phyloP scores from a whole-genome alignment of 2,797 vertebrate species.

The Pseudochromis fuscus region DNA sequence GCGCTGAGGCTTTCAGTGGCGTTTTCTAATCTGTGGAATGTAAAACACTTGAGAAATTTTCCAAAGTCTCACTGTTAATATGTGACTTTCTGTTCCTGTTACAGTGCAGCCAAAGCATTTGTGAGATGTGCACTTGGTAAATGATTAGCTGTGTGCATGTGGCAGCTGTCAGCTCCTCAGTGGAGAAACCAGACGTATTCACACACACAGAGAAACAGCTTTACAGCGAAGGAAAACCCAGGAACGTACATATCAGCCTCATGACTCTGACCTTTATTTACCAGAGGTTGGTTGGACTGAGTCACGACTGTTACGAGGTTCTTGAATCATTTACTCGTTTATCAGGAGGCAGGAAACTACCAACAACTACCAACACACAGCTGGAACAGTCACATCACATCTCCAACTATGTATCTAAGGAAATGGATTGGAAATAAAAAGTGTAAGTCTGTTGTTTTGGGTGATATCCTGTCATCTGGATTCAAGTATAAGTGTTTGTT shows the following conservation, averaged over 20 bases:
- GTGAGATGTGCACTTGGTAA: conserved; percentile 70
- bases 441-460: neutral
- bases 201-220: conserved; percentile 2
- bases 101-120: conserved; percentile 73
- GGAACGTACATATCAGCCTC: conserved; percentile 2
- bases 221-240: neutral
- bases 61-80: conserved; percentile 73
- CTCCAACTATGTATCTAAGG: neutral
- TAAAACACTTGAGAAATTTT: conserved; percentile 50
- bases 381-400: neutral
- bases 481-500: too few relatives aligned
- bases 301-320: conserved; percentile 11
- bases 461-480: neutral
- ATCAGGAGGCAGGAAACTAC: conserved; percentile 23
- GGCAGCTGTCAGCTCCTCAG: conserved; percentile 69
- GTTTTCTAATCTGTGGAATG: conserved; percentile 55
- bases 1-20: neutral
- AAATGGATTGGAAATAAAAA: conserved; percentile 1
- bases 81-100: conserved; percentile 75
- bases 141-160: conserved; percentile 79
- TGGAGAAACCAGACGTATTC: conserved; percentile 14
- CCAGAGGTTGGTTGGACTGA: conserved; percentile 16
- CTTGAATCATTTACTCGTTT: conserved; percentile 38
- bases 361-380: conserved; percentile 3
- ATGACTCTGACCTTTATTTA: conserved; percentile 43